A percentile compares a stretch with the other conserved stretches of the same genome.
These are phyloP conservation scores for Melanerpes aurifrons DNA, from an alignment of 2,113 vertebrate species.

Conservation along the genomic window DNA sequence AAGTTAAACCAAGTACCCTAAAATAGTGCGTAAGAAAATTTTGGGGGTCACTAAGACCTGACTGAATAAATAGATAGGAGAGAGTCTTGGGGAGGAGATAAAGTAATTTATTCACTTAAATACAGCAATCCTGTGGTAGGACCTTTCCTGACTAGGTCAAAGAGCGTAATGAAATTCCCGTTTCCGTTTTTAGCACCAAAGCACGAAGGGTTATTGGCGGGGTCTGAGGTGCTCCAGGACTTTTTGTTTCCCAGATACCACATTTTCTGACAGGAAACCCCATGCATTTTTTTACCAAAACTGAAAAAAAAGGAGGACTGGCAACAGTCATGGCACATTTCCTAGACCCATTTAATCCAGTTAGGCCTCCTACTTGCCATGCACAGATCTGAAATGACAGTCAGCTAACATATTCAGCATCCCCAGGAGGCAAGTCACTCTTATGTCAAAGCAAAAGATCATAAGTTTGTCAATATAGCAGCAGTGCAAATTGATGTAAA, in stretches of 20 bases:
- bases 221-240: background rate
- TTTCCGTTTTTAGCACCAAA: background rate
- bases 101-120: background rate
- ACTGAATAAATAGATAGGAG: background rate
- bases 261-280: background rate
- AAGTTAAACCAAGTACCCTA: background rate
- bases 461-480: background rate
- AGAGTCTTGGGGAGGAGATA: background rate
- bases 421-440: background rate
- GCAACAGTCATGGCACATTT: background rate
- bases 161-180: background rate
- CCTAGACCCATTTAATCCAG: background rate
- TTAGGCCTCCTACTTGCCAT: background rate
- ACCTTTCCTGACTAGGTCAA: background rate
- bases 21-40: too few species aligned
- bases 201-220: background rate
- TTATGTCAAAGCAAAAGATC: conserved; percentile 1
- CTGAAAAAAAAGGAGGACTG: background rate
- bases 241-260: background rate
- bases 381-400: background rate
- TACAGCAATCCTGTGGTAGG: background rate
- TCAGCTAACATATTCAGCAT: background rate
- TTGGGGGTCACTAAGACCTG: background rate
- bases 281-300: background rate
- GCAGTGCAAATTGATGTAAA: background rate